These are phyloP conservation scores for Bufo bufo DNA, from an alignment of 2,113 vertebrate genomes.

Conservation along the genomic window DNA sequence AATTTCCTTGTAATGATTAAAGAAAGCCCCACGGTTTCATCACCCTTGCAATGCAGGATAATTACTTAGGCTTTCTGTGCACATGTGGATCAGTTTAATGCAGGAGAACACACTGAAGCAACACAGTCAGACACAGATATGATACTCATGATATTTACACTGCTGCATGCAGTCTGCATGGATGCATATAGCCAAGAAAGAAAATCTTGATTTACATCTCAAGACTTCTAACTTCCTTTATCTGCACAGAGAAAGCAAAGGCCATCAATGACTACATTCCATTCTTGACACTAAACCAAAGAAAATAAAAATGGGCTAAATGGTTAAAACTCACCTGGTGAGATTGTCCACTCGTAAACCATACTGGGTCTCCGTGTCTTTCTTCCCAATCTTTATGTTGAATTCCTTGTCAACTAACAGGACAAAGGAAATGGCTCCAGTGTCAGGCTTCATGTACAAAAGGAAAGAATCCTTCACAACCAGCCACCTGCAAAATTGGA, in stretches of 20 bases:
- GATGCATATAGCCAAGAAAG: neutral
- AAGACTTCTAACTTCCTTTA: neutral
- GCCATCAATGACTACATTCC: neutral
- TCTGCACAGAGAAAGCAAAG: neutral
- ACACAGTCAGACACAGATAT: neutral
- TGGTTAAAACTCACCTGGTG: conserved; percentile 78
- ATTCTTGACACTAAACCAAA: neutral
- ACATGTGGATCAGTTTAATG: neutral
- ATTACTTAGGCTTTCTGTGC: too few species aligned
- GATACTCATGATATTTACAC: neutral
- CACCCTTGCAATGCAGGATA: too few species aligned
- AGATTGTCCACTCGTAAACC: conserved; percentile 92
- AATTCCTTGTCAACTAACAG: conserved; percentile 93
- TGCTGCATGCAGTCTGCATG: neutral
- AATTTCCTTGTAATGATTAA: too few species aligned
- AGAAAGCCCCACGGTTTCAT: too few species aligned
- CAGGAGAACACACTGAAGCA: neutral
- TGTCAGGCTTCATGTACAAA: conserved; percentile 92
- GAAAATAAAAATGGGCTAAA: too few species aligned
- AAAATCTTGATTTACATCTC: neutral
- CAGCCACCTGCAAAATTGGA: conserved; percentile 82
- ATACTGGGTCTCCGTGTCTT: conserved; percentile 89
- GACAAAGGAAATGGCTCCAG: conserved; percentile 88
- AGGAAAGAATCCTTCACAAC: conserved; percentile 96
- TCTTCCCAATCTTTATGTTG: conserved; percentile 90